Conservation (phyloP, 2,113 vertebrate genomes). For the Crotalus horridus region DNA sequence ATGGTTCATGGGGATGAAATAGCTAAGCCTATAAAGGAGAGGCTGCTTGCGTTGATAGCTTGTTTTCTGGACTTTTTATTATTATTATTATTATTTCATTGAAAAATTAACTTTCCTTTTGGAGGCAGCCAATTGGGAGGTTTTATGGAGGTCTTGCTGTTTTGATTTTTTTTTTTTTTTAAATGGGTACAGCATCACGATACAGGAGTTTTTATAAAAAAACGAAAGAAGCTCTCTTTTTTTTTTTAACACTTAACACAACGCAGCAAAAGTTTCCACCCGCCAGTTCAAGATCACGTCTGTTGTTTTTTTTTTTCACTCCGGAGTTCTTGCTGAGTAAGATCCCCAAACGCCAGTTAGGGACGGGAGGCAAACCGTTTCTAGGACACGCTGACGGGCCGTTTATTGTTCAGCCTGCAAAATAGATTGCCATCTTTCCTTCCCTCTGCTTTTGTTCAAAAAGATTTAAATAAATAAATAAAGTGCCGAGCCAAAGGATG, state of each 20-base stretch:
- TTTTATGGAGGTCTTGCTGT: slow-evolving; percentile 31
- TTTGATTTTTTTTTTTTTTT: not conserved
- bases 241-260: slow-evolving; percentile 1
- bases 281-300: slow-evolving; percentile 15
- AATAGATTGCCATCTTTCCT: not conserved
- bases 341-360: slow-evolving; percentile 16
- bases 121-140: not conserved
- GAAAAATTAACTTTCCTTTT: not conserved
- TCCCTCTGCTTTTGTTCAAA: not conserved
- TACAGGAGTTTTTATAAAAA: not conserved
- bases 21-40: too few relatives aligned
- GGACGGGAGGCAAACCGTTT: not conserved
- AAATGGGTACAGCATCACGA: too few relatives aligned
- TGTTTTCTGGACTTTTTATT: not conserved
- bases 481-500: slow-evolving; percentile 18
- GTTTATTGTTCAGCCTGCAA: slow-evolving; percentile 34
- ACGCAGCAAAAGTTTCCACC: slow-evolving; percentile 23
- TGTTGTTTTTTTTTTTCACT: not conserved
- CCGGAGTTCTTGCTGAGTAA: slow-evolving; percentile 36
- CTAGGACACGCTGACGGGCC: not conserved
- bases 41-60: too few relatives aligned
- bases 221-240: not conserved
- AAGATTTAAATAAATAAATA: not conserved
- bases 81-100: not conserved
- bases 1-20: too few relatives aligned